phyloP scores from a whole-genome alignment of 2,113 vertebrate genomes.

The Mus pahari region DNA sequence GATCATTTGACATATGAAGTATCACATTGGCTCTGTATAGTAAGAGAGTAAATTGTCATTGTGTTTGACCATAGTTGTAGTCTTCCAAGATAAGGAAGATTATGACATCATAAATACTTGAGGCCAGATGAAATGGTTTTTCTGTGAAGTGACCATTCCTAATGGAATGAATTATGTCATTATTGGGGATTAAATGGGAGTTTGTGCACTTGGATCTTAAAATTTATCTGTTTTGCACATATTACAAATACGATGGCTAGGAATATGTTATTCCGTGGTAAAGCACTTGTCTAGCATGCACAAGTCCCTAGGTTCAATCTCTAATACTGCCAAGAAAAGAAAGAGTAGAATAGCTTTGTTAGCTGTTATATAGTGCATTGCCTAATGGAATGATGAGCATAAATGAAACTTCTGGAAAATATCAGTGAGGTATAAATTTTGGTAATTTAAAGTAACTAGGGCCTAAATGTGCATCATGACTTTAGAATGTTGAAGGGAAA shows the following conservation, averaged over 20 bases:
- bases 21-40: neutral
- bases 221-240: neutral
- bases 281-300: neutral
- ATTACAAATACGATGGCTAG: neutral
- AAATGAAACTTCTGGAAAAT: neutral
- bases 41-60: neutral
- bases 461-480: neutral
- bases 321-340: neutral
- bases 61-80: neutral
- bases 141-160: neutral
- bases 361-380: fast-evolving
- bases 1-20: neutral
- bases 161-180: fast-evolving
- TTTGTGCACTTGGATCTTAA: neutral
- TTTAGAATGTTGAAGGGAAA: neutral
- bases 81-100: neutral
- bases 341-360: neutral
- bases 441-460: neutral
- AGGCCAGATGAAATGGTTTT: neutral
- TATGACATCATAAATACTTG: neutral
- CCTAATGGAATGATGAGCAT: neutral
- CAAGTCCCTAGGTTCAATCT: neutral
- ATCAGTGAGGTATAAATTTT: neutral
- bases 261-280: neutral
- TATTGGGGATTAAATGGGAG: neutral